Conservation (phyloP, 2,888 invertebrate species). For the Xanthia icteritia region DNA sequence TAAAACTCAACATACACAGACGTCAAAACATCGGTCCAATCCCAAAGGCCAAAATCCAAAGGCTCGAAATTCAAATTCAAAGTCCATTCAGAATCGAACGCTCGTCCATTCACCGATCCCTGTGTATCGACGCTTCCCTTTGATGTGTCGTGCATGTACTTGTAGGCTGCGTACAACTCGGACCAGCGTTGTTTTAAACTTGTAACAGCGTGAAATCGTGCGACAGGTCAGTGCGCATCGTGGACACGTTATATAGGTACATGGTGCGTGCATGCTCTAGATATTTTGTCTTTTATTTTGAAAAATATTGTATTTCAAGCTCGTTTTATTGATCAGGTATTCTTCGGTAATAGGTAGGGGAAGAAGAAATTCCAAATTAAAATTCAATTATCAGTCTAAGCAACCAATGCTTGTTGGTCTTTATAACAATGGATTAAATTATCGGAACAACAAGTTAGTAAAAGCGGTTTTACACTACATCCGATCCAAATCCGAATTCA, state of each 20-base stretch:
- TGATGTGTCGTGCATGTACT: conserved; percentile 68
- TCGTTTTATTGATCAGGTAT: neutral
- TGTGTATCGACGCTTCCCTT: conserved; percentile 66
- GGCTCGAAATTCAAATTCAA: neutral
- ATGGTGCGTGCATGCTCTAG: conserved; percentile 50
- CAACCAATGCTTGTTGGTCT: too few species aligned
- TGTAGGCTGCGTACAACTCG: conserved; percentile 60
- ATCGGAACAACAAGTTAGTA: too few species aligned
- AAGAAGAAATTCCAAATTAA: too few species aligned
- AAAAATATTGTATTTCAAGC: neutral
- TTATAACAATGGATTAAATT: too few species aligned
- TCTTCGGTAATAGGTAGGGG: neutral
- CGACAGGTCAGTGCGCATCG: conserved; percentile 84
- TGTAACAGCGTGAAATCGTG: conserved; percentile 84
- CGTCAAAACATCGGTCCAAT: neutral
- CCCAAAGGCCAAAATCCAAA: neutral
- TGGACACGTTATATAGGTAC: conserved; percentile 72
- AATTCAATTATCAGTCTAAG: too few species aligned
- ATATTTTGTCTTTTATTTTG: conserved; percentile 54
- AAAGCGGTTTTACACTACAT: too few species aligned
- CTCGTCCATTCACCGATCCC: conserved; percentile 32
- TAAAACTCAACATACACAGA: neutral
- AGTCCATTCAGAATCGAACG: conserved; percentile 19
- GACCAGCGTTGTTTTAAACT: conserved; percentile 77
- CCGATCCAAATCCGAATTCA: too few species aligned